Conservation (phyloP, 2,797 vertebrate species). For the Orestias chungarensis region DNA sequence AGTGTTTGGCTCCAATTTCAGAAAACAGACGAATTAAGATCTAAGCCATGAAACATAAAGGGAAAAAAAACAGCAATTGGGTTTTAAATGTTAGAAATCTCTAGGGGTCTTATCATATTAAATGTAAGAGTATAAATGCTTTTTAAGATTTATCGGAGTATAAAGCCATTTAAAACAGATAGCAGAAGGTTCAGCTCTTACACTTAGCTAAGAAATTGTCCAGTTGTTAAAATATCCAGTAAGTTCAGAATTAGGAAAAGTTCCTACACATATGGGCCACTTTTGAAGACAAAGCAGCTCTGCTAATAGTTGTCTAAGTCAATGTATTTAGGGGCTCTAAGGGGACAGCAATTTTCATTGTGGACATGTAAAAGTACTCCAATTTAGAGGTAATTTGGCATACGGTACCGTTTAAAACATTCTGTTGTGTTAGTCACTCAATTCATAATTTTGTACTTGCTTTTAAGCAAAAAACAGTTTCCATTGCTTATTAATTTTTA, state of each 20-base stretch:
- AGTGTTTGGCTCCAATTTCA: constrained; percentile 85
- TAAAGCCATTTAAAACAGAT: constrained; percentile 59
- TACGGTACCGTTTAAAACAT: background rate
- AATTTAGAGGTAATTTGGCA: constrained; percentile 1
- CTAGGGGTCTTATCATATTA: constrained; percentile 58
- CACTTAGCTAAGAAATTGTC: constrained; percentile 25
- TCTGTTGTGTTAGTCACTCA: background rate
- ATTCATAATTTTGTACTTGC: background rate
- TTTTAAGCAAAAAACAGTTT: no score
- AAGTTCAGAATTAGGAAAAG: constrained; percentile 30
- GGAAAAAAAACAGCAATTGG: constrained; percentile 64
- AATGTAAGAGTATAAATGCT: constrained; percentile 60
- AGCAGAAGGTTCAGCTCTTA: constrained; percentile 51
- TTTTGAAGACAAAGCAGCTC: constrained; percentile 25
- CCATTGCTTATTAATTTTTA: background rate
- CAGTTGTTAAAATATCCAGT: constrained; percentile 27
- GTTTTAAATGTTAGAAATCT: constrained; percentile 68
- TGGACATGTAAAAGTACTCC: background rate
- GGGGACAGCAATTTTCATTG: constrained; percentile 4
- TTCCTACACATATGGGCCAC: constrained; percentile 18
- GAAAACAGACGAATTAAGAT: constrained; percentile 83
- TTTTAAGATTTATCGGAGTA: constrained; percentile 63
- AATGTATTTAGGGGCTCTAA: constrained; percentile 11
- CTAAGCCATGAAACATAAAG: constrained; percentile 47
- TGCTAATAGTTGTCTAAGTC: constrained; percentile 11